A percentile compares a stretch with the other conserved stretches of the same genome.
Evolutionary conservation across 2,113 vertebrate genomes (phyloP).

Genomic region (Gopherus evgoodei): DNA sequence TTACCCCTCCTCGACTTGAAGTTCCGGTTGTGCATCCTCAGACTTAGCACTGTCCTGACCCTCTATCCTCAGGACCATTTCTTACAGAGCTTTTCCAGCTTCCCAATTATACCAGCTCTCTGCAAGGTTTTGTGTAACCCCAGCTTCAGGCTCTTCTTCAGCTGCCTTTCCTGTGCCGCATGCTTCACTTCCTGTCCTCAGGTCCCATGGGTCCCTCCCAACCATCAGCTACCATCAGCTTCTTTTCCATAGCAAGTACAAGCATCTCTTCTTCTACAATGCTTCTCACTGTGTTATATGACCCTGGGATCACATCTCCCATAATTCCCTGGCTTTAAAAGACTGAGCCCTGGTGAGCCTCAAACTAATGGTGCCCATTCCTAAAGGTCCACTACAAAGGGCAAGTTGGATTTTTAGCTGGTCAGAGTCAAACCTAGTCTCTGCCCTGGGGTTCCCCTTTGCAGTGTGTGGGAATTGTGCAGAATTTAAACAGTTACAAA

Average conservation of each 20-base stretch:
- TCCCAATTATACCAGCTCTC: no score
- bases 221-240: no score
- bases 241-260: neutral
- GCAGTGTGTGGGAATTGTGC: neutral
- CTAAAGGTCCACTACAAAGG: no score
- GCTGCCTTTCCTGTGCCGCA: neutral
- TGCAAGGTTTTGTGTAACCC: no score
- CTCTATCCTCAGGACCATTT: no score
- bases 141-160: no score
- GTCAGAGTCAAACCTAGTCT: neutral
- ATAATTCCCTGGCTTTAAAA: neutral
- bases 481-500: neutral
- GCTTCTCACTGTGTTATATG: neutral
- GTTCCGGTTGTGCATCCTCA: neutral
- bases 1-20: neutral
- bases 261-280: neutral
- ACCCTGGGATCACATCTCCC: neutral
- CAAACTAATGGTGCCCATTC: neutral
- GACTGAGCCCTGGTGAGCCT: neutral
- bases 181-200: no score
- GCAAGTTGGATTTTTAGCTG: neutral
- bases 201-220: neutral
- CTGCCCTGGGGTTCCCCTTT: neutral
- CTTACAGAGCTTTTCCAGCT: no score
- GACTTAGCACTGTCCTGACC: neutral